These are phyloP conservation scores for Malacoraja senta DNA, from an alignment of 2,797 vertebrate species.

Conservation along the genomic window DNA sequence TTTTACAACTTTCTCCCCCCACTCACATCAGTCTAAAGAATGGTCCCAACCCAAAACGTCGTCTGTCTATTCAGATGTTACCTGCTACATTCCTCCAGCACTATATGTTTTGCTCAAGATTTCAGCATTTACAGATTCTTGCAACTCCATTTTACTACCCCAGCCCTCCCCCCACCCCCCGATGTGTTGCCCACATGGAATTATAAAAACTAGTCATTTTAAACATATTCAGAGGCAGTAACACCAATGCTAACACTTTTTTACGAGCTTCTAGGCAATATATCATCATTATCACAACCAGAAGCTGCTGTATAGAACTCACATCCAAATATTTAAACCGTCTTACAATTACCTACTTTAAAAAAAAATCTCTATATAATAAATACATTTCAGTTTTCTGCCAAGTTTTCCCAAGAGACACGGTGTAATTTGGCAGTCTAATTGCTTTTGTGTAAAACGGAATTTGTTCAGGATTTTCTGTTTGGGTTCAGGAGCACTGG, in stretches of 20 bases:
- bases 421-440: slow-evolving; percentile 1
- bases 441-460: slow-evolving; percentile 20
- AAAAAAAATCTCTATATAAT: background rate
- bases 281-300: background rate
- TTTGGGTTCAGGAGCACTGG: slow-evolving; percentile 20
- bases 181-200: background rate
- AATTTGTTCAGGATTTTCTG: slow-evolving; percentile 20
- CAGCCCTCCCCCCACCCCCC: no score
- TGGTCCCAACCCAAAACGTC: no score
- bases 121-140: no score
- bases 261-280: background rate
- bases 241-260: background rate
- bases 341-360: background rate
- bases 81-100: no score
- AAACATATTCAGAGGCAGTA: background rate
- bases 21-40: no score
- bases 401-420: slow-evolving; percentile 14
- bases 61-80: no score
- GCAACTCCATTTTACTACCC: no score
- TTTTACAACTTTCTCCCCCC: no score
- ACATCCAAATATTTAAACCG: background rate
- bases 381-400: slow-evolving; percentile 11
- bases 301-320: background rate
- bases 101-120: no score
- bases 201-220: background rate